Conservation (phyloP, 2,113 vertebrate genomes). For the Microcebus jonahi region DNA sequence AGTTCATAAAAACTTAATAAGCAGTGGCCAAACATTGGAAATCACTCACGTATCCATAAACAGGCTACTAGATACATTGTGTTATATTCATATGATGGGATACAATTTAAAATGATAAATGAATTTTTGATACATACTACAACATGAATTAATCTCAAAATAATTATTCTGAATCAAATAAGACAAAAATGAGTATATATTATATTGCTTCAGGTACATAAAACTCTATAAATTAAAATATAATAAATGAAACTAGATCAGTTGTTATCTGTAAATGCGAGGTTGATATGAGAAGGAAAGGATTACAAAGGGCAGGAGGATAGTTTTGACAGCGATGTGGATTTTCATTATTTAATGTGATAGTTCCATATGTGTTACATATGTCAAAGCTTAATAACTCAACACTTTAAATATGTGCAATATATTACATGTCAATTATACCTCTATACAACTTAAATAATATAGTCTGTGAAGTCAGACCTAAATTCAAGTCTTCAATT, state of each 20-base stretch:
- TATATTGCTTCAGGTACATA: too few relatives aligned
- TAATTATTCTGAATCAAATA: too few relatives aligned
- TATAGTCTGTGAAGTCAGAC: background rate
- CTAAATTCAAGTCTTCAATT: background rate
- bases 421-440: background rate
- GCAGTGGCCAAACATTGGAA: too few relatives aligned
- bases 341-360: background rate
- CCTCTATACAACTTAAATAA: background rate
- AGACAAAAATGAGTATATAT: too few relatives aligned
- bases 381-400: background rate
- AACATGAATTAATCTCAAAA: too few relatives aligned
- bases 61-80: too few relatives aligned
- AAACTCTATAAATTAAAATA: background rate
- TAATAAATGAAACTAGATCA: background rate
- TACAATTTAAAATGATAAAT: too few relatives aligned
- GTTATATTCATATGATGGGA: too few relatives aligned
- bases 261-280: background rate
- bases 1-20: too few relatives aligned
- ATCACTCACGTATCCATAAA: too few relatives aligned
- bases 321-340: background rate
- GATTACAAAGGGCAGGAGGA: background rate
- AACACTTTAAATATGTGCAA: background rate
- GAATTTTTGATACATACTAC: too few relatives aligned
- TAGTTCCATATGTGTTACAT: background rate
- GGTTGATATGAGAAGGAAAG: background rate